These are phyloP conservation scores for Pammene fasciana DNA, from an alignment of 2,888 invertebrate genomes.

Conservation along the genomic window DNA sequence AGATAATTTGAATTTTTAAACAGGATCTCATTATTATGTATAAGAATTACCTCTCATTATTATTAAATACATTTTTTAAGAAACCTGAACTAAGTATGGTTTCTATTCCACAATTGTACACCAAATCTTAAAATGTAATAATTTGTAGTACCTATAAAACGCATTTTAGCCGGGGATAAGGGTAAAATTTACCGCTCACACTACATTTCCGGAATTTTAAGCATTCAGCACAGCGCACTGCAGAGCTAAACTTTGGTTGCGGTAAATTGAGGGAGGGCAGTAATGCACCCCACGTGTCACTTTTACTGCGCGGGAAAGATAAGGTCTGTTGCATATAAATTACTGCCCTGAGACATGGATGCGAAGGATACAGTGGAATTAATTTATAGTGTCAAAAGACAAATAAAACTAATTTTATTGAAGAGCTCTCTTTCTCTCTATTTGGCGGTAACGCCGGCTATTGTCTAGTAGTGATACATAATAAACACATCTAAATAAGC, in stretches of 20 bases:
- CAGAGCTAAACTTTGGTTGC: conserved; percentile 50
- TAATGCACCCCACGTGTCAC: conserved; percentile 21
- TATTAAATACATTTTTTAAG: too few relatives aligned
- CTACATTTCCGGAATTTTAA: conserved; percentile 75
- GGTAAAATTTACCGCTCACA: conserved; percentile 75
- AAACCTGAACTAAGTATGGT: too few relatives aligned
- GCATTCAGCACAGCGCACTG: conserved; percentile 68
- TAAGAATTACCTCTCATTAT: too few relatives aligned
- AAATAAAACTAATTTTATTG: background rate
- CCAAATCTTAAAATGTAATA: conserved; percentile 60
- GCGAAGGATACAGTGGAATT: background rate
- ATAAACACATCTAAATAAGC: too few relatives aligned
- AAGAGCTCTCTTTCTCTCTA: too few relatives aligned
- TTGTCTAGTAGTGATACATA: too few relatives aligned
- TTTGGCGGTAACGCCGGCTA: too few relatives aligned
- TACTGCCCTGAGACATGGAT: background rate
- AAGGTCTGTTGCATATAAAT: conserved; percentile 17
- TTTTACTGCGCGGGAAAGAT: conserved; percentile 10
- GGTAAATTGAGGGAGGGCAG: conserved; percentile 22
- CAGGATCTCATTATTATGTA: too few relatives aligned
- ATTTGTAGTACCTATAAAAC: conserved; percentile 69
- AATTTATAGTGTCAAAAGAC: background rate
- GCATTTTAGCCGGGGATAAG: conserved; percentile 67
- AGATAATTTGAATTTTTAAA: too few relatives aligned
- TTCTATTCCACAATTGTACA: background rate